These are phyloP conservation scores for Heliornis fulica DNA, from an alignment of 2,113 vertebrate species.

Conservation along the genomic window DNA sequence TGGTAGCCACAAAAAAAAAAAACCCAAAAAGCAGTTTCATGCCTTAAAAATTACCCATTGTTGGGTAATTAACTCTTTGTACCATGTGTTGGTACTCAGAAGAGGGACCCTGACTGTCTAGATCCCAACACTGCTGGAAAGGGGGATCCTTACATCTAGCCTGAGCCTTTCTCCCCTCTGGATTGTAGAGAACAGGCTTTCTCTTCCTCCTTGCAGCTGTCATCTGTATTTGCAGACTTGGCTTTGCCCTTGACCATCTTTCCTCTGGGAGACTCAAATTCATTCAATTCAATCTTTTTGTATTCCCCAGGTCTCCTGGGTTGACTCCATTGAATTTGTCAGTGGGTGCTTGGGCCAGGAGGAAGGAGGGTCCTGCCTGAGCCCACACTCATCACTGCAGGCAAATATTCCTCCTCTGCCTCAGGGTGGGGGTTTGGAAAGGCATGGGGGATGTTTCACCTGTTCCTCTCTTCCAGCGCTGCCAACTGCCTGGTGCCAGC, in stretches of 20 bases:
- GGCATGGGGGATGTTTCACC: not conserved
- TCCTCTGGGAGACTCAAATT: not conserved
- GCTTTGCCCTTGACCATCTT: not conserved
- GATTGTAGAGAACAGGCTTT: not conserved
- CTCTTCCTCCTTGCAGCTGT: not conserved
- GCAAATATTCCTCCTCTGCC: not conserved
- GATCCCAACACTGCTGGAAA: not conserved
- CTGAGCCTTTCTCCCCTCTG: not conserved
- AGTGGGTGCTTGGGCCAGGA: not conserved
- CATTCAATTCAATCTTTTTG: not conserved
- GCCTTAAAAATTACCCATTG: not conserved
- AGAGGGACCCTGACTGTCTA: not conserved
- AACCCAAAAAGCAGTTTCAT: no score
- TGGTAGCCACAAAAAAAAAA: not conserved
- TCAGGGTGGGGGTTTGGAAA: no score
- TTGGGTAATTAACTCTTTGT: not conserved
- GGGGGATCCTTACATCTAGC: not conserved
- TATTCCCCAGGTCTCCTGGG: not conserved
- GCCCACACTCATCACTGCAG: not conserved
- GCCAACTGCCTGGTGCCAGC: not conserved
- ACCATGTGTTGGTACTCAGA: no score
- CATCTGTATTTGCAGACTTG: not conserved
- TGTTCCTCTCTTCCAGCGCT: not conserved
- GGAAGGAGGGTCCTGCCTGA: not conserved
- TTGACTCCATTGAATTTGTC: not conserved